phyloP scores from a whole-genome alignment of 2,113 vertebrate genomes.

The Lathamus discolor region DNA sequence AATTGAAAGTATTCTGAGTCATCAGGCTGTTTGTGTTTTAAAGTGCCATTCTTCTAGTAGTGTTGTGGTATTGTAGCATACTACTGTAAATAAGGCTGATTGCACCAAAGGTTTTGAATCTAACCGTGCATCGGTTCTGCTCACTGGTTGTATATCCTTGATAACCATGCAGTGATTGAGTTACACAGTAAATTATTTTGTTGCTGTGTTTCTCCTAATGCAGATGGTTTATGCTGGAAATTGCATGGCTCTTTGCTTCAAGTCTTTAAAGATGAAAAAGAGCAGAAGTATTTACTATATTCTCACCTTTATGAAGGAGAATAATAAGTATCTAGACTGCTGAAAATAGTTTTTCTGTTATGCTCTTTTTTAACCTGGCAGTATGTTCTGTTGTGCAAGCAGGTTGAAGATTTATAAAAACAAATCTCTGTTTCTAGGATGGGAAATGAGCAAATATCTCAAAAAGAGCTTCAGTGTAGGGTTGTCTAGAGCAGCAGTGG shows the following conservation, averaged over 20 bases:
- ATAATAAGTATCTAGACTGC: background rate
- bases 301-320: background rate
- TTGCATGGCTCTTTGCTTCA: background rate
- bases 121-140: background rate
- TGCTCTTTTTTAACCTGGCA: background rate
- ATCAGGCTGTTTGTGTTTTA: background rate
- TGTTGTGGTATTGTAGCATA: background rate
- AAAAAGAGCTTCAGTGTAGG: background rate
- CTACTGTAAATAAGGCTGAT: background rate
- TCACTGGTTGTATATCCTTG: rapidly evolving
- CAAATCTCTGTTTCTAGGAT: background rate
- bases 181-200: background rate
- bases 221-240: background rate
- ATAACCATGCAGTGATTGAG: background rate
- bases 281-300: background rate
- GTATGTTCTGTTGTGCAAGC: background rate
- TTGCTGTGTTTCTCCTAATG: background rate
- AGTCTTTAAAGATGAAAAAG: background rate
- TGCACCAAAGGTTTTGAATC: background rate
- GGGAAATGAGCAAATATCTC: background rate
- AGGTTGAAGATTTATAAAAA: background rate
- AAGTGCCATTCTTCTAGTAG: background rate
- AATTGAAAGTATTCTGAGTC: background rate
- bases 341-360: background rate
- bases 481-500: background rate